phyloP scores from a whole-genome alignment of 2,113 vertebrate genomes.

The Chamaetylas fuelleborni region DNA sequence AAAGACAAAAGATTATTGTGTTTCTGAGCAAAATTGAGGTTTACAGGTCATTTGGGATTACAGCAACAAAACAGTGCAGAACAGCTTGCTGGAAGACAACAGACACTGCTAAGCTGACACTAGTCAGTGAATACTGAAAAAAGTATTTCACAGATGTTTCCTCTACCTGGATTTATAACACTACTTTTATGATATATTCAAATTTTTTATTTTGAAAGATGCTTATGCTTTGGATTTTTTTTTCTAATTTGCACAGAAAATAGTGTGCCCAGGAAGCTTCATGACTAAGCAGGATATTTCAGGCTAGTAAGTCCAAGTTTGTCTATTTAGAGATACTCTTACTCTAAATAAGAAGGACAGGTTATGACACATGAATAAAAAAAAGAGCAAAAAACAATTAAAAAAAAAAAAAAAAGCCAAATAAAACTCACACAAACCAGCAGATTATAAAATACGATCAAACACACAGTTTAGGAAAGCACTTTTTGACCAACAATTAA shows the following conservation, averaged over 20 bases:
- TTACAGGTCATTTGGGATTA: background rate
- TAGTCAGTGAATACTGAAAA: background rate
- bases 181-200: background rate
- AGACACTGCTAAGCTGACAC: background rate
- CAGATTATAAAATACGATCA: background rate
- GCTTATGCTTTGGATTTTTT: background rate
- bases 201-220: background rate
- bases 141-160: background rate
- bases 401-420: no score
- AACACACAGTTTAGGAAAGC: background rate
- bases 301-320: background rate
- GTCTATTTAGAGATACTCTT: background rate
- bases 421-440: background rate
- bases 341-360: background rate
- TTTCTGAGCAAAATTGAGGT: background rate
- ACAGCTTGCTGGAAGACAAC: background rate
- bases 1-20: background rate
- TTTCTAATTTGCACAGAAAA: background rate
- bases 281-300: background rate
- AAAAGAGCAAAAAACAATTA: background rate
- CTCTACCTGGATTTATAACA: background rate
- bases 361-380: background rate
- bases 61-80: background rate
- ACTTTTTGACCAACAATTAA: background rate
- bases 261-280: background rate